A percentile compares a stretch with the other conserved stretches of the same genome.
These are phyloP conservation scores for Athalia rosae DNA, from an alignment of 2,888 invertebrate species.

Conservation along the genomic window DNA sequence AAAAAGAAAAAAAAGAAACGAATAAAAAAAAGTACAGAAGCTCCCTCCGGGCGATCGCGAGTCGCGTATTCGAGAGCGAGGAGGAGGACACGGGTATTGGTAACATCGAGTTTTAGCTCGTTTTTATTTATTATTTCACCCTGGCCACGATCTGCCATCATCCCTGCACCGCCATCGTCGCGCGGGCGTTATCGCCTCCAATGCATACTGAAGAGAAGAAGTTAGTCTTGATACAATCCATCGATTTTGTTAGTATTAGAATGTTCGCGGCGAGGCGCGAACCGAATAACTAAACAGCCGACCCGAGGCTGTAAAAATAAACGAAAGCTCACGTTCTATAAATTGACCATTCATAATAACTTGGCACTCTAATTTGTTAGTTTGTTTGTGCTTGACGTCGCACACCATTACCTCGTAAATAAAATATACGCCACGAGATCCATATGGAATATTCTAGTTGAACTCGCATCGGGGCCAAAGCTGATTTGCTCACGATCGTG, in stretches of 20 bases:
- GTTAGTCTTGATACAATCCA: constrained; percentile 38
- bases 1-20: no score
- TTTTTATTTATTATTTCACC: constrained; percentile 40
- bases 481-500: no score
- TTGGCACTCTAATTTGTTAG: constrained; percentile 32
- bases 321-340: constrained; percentile 38
- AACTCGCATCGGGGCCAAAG: no score
- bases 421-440: neutral
- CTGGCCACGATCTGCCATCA: constrained; percentile 34
- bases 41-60: no score
- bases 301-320: constrained; percentile 33
- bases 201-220: constrained; percentile 43
- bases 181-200: constrained; percentile 26
- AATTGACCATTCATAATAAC: constrained; percentile 42
- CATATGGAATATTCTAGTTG: neutral
- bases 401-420: constrained; percentile 20
- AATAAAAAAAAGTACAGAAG: no score
- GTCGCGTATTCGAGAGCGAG: neutral
- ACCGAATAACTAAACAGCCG: constrained; percentile 35
- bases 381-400: constrained; percentile 25
- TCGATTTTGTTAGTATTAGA: constrained; percentile 40
- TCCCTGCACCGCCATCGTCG: constrained; percentile 13
- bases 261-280: constrained; percentile 37
- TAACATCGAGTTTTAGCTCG: constrained; percentile 5
- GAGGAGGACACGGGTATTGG: constrained; percentile 19